Base-by-base conservation (phyloP, 2,113 vertebrate species). In the Forbesichthys papilliferus region DNA sequence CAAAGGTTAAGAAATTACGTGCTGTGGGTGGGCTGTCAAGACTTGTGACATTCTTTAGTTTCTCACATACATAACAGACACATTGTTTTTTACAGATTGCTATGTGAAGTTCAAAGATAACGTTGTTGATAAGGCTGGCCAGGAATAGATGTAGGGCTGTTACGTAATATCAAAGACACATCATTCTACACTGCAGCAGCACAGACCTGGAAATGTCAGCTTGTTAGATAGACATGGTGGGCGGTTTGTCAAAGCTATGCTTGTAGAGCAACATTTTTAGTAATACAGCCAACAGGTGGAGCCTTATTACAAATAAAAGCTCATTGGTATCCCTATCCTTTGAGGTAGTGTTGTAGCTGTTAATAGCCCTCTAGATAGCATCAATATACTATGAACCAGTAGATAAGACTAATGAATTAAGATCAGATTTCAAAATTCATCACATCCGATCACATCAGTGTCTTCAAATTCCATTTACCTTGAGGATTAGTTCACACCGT, bases 271-370 rank as follows among this genome's bases (percentile, higher is more conserved):
- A 13, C 12, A 12, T 57, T 33, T 27, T 27, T 2, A 27, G 27
- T 36, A 12, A 56, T 9, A 27, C 1, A 34, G 53, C 82, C 89
- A 85, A 77, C 71, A 86, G 87, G 72, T 71, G 89, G 89, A 64
- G 83, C 80, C 61, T 56, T 33, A 16, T 53, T 36, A 42, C 51
- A 46, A 42, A 55, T n/a, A 14, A 48, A 27, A 27, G 27, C 27
- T 27, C 27, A 27, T 27, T 27, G 27, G 27, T 27, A 27, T 42
- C 36, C 36, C 36, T 42, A 42, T 42, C 36, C 36, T 6, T 8
- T 6, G 36, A 27, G 27, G 27, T 27, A 27, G 27, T 27, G 27
- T 27, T 27, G 27, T 27, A 27, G 27, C 27, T 27, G 27, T 27
- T 27, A 27, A 3, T 27, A 27, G 27, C 27, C 27, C 27, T 27